Percentiles rank a stretch among this genome's conserved stretches.
phyloP scores from a whole-genome alignment of 2,797 vertebrate genomes.

The Lepus townsendii region DNA sequence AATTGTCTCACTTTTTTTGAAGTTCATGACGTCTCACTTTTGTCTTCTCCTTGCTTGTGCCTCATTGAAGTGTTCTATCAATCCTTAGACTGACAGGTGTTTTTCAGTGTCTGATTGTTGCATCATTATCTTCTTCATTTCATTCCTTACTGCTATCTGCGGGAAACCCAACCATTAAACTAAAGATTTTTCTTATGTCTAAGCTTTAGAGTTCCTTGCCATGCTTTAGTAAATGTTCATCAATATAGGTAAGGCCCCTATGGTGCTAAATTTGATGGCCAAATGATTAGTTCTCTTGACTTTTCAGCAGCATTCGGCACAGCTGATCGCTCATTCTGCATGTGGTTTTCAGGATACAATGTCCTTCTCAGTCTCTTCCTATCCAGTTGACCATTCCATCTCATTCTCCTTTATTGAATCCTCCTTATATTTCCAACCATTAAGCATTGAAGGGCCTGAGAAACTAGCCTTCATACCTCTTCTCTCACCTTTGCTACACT shows the following conservation, averaged over 20 bases:
- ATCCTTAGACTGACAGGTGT: not conserved
- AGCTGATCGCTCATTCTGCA: not conserved
- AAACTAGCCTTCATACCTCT: not conserved
- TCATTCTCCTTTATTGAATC: not conserved
- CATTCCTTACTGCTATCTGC: conserved; percentile 20
- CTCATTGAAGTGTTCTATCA: conserved; percentile 29
- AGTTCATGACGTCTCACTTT: not conserved
- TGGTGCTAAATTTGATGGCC: not conserved
- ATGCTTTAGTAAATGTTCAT: not conserved
- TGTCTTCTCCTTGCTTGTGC: conserved; percentile 31
- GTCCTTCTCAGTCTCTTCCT: not conserved
- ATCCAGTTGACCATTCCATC: not conserved
- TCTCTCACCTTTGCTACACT: not conserved
- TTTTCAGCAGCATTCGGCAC: conserved; percentile 12
- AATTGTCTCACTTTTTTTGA: conserved; percentile 12
- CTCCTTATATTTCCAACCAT: not conserved
- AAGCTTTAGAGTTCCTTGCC: not conserved
- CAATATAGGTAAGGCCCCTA: not conserved
- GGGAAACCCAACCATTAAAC: not conserved
- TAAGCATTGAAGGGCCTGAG: not conserved
- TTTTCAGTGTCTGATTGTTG: conserved; percentile 31
- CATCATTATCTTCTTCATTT: conserved; percentile 9
- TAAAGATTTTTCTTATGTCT: not conserved
- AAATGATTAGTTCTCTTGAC: conserved; percentile 25
- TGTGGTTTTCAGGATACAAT: not conserved